These are phyloP conservation scores for Theropithecus gelada DNA, from an alignment of 2,113 vertebrate genomes.

Conservation along the genomic window DNA sequence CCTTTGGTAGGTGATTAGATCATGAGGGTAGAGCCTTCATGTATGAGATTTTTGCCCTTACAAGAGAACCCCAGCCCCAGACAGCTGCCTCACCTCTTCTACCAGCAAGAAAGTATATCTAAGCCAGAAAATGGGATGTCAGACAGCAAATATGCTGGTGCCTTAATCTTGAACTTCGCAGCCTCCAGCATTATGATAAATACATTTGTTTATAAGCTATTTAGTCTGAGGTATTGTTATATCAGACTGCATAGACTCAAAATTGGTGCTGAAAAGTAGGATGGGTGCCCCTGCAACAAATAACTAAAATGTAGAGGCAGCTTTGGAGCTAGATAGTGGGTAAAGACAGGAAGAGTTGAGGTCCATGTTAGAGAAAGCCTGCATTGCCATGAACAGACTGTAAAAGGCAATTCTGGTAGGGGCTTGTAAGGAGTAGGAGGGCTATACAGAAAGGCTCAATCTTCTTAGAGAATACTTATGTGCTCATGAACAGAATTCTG, in stretches of 20 bases:
- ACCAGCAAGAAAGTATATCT: not conserved
- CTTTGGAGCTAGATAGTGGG: not conserved
- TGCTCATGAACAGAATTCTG: not conserved
- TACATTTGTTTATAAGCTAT: not conserved
- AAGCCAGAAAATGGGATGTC: not conserved
- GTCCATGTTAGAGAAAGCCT: not conserved
- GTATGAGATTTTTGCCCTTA: not conserved
- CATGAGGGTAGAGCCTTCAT: too few relatives aligned
- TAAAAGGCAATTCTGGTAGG: not conserved
- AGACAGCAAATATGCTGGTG: not conserved
- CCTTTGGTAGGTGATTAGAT: not conserved
- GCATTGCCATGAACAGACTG: not conserved
- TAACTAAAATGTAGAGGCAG: not conserved
- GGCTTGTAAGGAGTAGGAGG: not conserved
- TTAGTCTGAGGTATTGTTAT: not conserved
- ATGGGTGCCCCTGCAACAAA: not conserved
- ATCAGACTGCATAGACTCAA: not conserved
- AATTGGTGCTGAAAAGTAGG: not conserved
- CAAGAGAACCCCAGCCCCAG: rapidly evolving
- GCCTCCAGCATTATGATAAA: not conserved
- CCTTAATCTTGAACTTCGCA: not conserved
- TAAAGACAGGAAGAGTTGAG: not conserved
- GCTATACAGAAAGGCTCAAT: not conserved
- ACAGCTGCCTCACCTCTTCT: not conserved
- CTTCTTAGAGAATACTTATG: not conserved